phyloP scores from a whole-genome alignment of 2,797 vertebrate genomes.

The Chloroceryle amazona region DNA sequence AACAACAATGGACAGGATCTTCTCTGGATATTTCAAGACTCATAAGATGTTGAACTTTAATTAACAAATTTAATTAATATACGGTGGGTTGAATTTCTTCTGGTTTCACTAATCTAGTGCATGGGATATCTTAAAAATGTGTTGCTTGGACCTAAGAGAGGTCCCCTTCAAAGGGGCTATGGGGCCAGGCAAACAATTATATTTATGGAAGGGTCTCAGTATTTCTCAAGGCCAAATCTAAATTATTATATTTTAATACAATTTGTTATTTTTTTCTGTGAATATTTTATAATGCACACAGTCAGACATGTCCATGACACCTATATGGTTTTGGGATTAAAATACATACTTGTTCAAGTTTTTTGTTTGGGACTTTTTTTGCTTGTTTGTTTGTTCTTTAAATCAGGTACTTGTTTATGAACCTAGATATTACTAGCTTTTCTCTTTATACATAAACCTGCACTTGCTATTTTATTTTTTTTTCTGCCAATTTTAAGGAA shows the following conservation, averaged over 20 bases:
- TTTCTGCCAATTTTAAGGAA: background rate
- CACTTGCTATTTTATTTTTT: background rate
- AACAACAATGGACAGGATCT: background rate
- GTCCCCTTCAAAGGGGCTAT: background rate
- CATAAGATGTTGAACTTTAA: background rate
- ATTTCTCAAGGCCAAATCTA: background rate
- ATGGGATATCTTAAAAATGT: background rate
- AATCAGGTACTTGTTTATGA: rapidly evolving
- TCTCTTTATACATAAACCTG: background rate
- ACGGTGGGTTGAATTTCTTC: background rate
- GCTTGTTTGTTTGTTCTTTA: background rate
- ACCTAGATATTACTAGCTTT: background rate
- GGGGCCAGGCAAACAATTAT: background rate
- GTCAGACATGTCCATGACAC: background rate
- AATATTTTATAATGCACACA: background rate
- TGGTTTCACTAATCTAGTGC: background rate
- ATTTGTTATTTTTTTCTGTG: background rate
- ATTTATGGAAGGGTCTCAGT: background rate
- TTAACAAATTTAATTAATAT: constrained; percentile 18
- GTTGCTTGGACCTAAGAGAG: background rate
- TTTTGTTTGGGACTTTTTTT: background rate
- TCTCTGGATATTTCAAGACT: background rate
- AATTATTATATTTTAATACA: background rate
- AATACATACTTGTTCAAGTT: background rate
- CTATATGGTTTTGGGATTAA: background rate